Base-by-base conservation (phyloP, 1,140 invertebrate genomes). In the Ostrea denselamellosa region DNA sequence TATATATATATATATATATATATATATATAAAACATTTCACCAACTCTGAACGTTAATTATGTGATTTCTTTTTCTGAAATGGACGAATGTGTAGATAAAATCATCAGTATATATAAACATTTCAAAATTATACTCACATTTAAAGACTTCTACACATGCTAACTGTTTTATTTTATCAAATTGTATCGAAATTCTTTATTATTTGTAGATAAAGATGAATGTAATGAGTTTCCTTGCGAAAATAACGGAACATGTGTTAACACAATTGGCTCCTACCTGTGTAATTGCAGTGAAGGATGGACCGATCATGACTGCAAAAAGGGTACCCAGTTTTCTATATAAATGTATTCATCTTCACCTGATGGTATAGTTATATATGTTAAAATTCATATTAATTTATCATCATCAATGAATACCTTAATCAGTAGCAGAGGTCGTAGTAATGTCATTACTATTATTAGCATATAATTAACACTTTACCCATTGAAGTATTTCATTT, bases 171-270 rank as follows among this genome's bases (percentile, higher is more conserved):
- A 17, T 62, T 62, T 19, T 17, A 19, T 5, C 7, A 62, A 62
- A 17, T 2, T 62, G 7, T 62, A 62, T 17, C 19, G 3, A 0
- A 19, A 44, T 19, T 0, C 5, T 62, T 77, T 28, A 22, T 28
- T 77, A 54, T 17, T 68, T 62, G 19, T 56, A 22, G 83, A 88
- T 52, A 28, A 87, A 71, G 87, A 89, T 65, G 68, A 89, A 84
- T 85, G 44, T n/a, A 9, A 88, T 19, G 91, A 91, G 0, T 92
- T 91, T 86, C 93, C 93, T 0, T 94, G 94, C 90, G 87, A 92
- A 25, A 81, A 88, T 19, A 56, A 88, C 8, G 84, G 84, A 28
- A 28, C 77, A 17, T 86, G 71, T 17, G 28, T 17, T 17, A 88
- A 83, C n/a, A 28, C 9, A 5, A 12, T 34, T 3, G 62, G 8